phyloP scores from a whole-genome alignment of 2,888 invertebrate species.

The Caenorhabditis panamensis region DNA sequence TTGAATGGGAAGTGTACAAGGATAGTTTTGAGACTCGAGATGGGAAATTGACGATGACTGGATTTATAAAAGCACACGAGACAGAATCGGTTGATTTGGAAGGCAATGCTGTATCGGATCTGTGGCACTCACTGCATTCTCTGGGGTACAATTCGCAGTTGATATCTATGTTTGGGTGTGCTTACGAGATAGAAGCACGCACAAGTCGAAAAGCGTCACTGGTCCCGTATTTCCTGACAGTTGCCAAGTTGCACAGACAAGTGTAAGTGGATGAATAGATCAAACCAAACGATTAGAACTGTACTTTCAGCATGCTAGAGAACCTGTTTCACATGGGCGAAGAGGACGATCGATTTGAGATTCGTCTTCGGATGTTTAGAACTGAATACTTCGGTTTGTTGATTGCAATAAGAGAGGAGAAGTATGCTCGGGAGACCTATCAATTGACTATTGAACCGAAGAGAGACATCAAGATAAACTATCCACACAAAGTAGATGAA shows the following conservation, averaged over 20 bases:
- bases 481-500: conserved; percentile 42
- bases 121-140: conserved; percentile 57
- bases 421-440: conserved; percentile 19
- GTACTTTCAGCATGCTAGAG: conserved; percentile 54
- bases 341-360: conserved; percentile 22
- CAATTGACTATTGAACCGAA: conserved; percentile 11
- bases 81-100: conserved; percentile 83
- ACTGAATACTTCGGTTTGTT: conserved; percentile 60
- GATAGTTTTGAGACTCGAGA: conserved; percentile 74
- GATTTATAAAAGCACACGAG: conserved; percentile 83
- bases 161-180: conserved; percentile 44
- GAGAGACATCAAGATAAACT: conserved; percentile 41
- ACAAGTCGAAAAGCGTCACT: conserved; percentile 8
- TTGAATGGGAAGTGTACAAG: conserved; percentile 43
- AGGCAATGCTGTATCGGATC: conserved; percentile 34
- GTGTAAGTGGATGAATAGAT: conserved; percentile 46
- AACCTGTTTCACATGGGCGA: conserved; percentile 48
- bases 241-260: conserved; percentile 31
- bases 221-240: conserved; percentile 25
- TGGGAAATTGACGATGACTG: conserved; percentile 82
- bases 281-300: too few relatives aligned
- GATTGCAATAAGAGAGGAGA: conserved; percentile 43
- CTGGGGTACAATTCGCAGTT: conserved; percentile 57
- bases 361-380: conserved; percentile 40
- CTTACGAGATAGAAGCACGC: conserved; percentile 43